Evolutionary conservation across 2,888 invertebrate species (phyloP).

Genomic region (Eucriotettix oculatus): DNA sequence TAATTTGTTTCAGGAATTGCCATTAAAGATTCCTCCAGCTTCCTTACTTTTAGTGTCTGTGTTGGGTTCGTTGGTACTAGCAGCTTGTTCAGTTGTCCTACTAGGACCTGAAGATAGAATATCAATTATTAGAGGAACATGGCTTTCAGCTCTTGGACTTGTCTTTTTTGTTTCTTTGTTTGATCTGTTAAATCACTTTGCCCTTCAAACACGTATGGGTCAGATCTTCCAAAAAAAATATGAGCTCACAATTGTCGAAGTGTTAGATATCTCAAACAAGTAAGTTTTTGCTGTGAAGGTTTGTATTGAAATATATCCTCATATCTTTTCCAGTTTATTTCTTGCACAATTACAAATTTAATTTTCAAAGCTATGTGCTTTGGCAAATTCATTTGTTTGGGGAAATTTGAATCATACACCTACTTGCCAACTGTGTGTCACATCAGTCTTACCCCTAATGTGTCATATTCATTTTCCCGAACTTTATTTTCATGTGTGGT

Average conservation of each 20-base stretch:
- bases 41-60: slow-evolving; percentile 26
- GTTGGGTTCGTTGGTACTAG: slow-evolving; percentile 25
- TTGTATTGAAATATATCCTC: background rate
- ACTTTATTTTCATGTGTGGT: no score
- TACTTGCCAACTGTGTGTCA: no score
- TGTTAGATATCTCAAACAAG: slow-evolving; percentile 61
- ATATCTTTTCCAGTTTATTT: no score
- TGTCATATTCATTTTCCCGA: no score
- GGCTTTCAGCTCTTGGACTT: slow-evolving; percentile 43
- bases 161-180: slow-evolving; percentile 51
- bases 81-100: slow-evolving; percentile 27
- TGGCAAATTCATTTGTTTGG: no score
- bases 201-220: slow-evolving; percentile 41
- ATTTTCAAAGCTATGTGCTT: no score
- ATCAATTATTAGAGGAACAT: slow-evolving; percentile 38
- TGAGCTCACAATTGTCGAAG: slow-evolving; percentile 45
- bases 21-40: slow-evolving; percentile 7
- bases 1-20: no score
- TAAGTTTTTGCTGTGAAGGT: slow-evolving; percentile 27
- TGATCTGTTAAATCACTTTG: slow-evolving; percentile 42
- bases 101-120: slow-evolving; percentile 36
- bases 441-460: no score
- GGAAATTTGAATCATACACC: no score
- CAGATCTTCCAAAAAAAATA: slow-evolving; percentile 42
- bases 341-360: no score